Percentiles rank a stretch among this genome's conserved stretches.
Conservation (phyloP, 2,113 vertebrate species). For the Prunella fulvescens region DNA sequence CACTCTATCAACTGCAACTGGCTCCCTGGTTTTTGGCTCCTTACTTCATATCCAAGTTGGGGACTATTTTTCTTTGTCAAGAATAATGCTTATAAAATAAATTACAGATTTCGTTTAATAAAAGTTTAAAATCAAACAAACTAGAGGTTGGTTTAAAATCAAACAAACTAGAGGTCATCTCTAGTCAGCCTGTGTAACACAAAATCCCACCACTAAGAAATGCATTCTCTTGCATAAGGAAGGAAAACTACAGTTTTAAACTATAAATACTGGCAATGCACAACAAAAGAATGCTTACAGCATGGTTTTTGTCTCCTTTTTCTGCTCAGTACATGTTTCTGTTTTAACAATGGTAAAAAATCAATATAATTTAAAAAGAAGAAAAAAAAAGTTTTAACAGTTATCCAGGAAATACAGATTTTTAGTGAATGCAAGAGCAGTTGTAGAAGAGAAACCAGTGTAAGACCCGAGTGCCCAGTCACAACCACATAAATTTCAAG, state of each 20-base stretch:
- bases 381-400: background rate
- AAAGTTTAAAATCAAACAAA: background rate
- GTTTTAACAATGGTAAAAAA: background rate
- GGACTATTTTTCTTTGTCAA: background rate
- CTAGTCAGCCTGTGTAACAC: background rate
- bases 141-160: background rate
- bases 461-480: background rate
- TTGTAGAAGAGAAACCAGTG: background rate
- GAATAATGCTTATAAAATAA: background rate
- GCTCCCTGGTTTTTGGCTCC: background rate
- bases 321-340: background rate
- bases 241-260: background rate
- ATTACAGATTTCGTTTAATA: background rate
- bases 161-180: background rate
- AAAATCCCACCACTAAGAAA: background rate
- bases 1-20: background rate
- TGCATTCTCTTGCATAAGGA: background rate
- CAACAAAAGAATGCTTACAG: background rate
- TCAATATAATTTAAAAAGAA: background rate
- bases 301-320: background rate
- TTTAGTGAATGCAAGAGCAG: background rate
- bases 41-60: background rate
- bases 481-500: background rate
- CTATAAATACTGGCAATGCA: background rate
- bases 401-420: background rate